Evolutionary conservation across 2,888 invertebrate genomes (phyloP), one percentile per base, ranked within the genome.

Genomic region (Polyommatus icarus): DNA sequence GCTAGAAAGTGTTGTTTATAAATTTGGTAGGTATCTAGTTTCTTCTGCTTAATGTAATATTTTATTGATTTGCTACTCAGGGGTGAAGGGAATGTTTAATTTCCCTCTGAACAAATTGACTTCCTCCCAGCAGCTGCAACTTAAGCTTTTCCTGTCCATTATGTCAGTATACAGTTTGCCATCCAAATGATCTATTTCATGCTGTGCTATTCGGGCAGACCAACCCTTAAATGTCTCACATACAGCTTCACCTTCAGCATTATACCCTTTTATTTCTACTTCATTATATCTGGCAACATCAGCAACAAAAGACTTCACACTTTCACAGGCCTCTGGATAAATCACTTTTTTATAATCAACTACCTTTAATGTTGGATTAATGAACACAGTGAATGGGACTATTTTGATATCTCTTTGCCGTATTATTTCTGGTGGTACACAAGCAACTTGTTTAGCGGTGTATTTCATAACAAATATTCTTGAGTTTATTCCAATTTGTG

Each of bases 101-200:
- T 95, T 95, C 24, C 96, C 96, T 80, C 95, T 94, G 18, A 95
- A 91, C 76, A 94, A 83, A 85, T 97, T 97, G 0, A 97, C 95
- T 78, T 95, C 90, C 81, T 96, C 92, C 97, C 97, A 97, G 82
- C 95, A 95, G 5, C 92, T 92, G 84, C 96, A 97, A 6, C 91
- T 87, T 46, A 97, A 92, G 3, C 95, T 95, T 80, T 94, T 95
- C 50, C 94, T 87, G 82, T 96, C 95, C 97, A 97, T 97, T 10
- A 94, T 90, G 84, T 97, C 97, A 0, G 96, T 96, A 85, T 95
- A 97, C 1, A 97, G 83, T 84, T 94, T 95, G 1, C 97, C 97
- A 82, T 96, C 94, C 40, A 97, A 89, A 86, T 97, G 97, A 82
- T 97, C 97, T 87, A 96, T 95, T 91, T 97, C 97, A 86, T 97